Evolutionary conservation across 2,113 vertebrate genomes (phyloP), one percentile per base, ranked within the genome.

Genomic region (Callipepla californica): DNA sequence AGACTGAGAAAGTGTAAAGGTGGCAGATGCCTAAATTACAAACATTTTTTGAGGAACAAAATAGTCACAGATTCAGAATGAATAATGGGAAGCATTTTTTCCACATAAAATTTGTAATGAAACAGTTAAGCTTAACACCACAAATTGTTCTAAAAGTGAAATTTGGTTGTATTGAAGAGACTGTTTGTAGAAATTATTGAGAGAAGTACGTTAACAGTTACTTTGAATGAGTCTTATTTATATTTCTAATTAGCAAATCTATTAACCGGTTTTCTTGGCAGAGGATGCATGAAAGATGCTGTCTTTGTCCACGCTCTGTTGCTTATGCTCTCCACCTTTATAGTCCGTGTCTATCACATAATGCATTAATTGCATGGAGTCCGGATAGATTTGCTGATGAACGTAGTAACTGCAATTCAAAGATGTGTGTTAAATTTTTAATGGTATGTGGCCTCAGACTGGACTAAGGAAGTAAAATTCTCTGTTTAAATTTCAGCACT

Each of bases 101-200:
- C 34, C 9, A 47, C 38, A 20, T 21, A 62, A 58, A 70, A 62
- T 12, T 21, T 13, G 13, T 34, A 47, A 65, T 73, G 58, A 55
- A 61, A 59, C 30, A 32, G 21, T 58, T 70, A 47, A 77, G 6
- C 16, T 63, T 81, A 28, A 8, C 89, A 21, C 16, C 11, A 22
- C 75, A 89, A 89, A 78, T 77, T 72, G 34, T 47, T 92, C 51
- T 94, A 66, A 89, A 92, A 93, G 80, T 93, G 69, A 87, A 47
- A 89, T 51, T 32, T 13, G 78, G 40, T 53, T 66, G 32, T 5
- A 5, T 45, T 80, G 83, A 70, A 94, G 48, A 50, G 32, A 3
- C 76, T 16, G 8, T 25, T 68, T 80, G 40, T 44, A 88, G 90
- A 92, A 93, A 95, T 92, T 85, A 4, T 70, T 66, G 59, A 90